A percentile compares a stretch with the other conserved stretches of the same genome.
Conservation (phyloP, 2,113 vertebrate species). For the Falco punctatus region DNA sequence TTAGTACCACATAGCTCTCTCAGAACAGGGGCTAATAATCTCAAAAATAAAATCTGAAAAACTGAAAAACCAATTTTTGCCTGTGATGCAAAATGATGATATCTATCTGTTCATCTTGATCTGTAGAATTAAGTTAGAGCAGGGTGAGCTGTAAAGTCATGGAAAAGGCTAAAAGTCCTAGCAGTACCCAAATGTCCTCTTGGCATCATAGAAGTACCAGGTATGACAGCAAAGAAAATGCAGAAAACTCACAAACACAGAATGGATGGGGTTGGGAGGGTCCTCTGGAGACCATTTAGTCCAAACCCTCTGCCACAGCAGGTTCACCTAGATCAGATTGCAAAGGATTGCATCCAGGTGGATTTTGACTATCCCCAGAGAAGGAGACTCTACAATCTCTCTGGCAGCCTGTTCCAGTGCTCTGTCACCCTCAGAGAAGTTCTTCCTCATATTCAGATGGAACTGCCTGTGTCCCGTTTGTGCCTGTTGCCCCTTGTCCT, state of each 20-base stretch:
- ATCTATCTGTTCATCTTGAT: background rate
- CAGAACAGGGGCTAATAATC: background rate
- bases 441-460: too few species aligned
- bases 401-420: too few species aligned
- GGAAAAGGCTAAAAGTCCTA: background rate
- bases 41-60: background rate
- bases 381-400: too few species aligned
- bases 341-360: too few species aligned
- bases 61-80: background rate
- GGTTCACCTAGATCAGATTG: too few species aligned
- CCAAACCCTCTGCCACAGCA: too few species aligned
- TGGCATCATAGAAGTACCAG: background rate
- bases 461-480: too few species aligned
- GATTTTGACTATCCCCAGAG: too few species aligned
- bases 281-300: too few species aligned
- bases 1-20: background rate
- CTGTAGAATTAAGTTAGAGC: background rate
- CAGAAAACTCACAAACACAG: background rate
- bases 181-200: background rate
- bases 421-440: too few species aligned
- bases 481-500: too few species aligned
- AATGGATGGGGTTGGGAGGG: too few species aligned
- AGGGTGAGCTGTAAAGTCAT: background rate
- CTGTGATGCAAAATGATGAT: background rate
- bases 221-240: background rate